Base-by-base conservation (phyloP, 2,113 vertebrate species). In the Forbesichthys papilliferus region DNA sequence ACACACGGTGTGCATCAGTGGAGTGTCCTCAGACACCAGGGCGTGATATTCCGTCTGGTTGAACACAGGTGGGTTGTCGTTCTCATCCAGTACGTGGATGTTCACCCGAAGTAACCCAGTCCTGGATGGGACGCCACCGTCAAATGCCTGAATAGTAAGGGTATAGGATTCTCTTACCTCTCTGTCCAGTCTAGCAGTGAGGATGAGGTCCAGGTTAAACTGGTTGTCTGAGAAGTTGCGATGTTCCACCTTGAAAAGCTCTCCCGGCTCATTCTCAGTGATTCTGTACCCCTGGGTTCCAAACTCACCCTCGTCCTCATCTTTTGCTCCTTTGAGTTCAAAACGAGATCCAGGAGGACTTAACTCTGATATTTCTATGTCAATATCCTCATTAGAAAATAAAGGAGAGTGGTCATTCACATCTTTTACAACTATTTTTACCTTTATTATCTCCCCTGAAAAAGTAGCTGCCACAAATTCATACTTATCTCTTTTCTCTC, bases 41-140 rank as follows among this genome's bases (percentile, higher is more conserved):
- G 89, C 88, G 6, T 90, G 87, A 81, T 98, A 97, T 63, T 96
- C 94, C 1, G 64, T 76, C 73, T 82, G 94, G 79, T 90, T 93
- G 69, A 98, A 97, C 3, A 89, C 75, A 0, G 96, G 96, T 0
- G 94, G 91, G 79, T 96, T 96, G 90, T 98, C 96, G 13, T 98
- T 98, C 88, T 96, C 95, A 62, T 98, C 96, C 82, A 95, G 75
- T 14, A 98, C 90, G 4, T 66, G 82, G 64, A 98, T 60, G 6
- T 87, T 88, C 47, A 97, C 91, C 16, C 58, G 89, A 46, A 96
- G 82, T 2, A 71, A 86, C 36, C 94, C 95, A 0, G 88, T 92
- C 74, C 85, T 92, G 51, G 85, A 90, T 0, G 96, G 96, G 48
- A 88, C 77, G 20, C 95, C 97, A 0, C 95, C 95, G 81, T 97